phyloP scores from a whole-genome alignment of 1,140 invertebrate species.

The Leptinotarsa defecta region DNA sequence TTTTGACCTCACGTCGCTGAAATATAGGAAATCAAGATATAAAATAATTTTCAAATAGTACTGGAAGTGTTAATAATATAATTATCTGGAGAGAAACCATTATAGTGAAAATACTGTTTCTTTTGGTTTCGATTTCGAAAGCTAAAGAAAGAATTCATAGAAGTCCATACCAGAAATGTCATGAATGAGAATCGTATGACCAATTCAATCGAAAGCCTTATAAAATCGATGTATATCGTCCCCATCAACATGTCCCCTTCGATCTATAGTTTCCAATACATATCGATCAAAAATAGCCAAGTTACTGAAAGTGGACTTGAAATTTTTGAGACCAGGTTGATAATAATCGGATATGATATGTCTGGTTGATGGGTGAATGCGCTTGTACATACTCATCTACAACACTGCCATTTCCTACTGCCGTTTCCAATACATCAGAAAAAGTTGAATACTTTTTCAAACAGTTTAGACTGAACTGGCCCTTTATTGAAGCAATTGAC shows the following conservation, averaged over 20 bases:
- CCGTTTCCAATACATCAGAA: background rate
- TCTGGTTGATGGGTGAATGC: background rate
- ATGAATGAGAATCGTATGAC: background rate
- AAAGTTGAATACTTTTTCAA: slow-evolving; percentile 21
- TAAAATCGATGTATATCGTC: background rate
- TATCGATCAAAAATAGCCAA: background rate
- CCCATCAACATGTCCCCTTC: background rate
- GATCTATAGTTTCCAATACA: background rate
- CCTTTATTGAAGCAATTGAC: slow-evolving; percentile 23
- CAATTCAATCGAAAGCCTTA: background rate
- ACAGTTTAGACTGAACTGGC: background rate
- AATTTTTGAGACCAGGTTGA: background rate
- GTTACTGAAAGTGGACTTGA: background rate
- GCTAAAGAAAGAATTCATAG: background rate
- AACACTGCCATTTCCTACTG: background rate
- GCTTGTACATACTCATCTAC: background rate
- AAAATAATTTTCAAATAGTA: too few relatives aligned
- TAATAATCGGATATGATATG: background rate
- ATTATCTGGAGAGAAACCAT: background rate
- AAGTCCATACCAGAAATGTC: background rate
- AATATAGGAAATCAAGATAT: too few relatives aligned
- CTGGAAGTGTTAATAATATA: background rate
- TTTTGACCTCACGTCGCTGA: too few relatives aligned
- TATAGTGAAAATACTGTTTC: background rate
- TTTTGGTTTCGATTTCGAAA: background rate